Evolutionary conservation across 1,140 invertebrate species (phyloP), one percentile per base, ranked within the genome.

Genomic region (Lysiphlebus fabarum): DNA sequence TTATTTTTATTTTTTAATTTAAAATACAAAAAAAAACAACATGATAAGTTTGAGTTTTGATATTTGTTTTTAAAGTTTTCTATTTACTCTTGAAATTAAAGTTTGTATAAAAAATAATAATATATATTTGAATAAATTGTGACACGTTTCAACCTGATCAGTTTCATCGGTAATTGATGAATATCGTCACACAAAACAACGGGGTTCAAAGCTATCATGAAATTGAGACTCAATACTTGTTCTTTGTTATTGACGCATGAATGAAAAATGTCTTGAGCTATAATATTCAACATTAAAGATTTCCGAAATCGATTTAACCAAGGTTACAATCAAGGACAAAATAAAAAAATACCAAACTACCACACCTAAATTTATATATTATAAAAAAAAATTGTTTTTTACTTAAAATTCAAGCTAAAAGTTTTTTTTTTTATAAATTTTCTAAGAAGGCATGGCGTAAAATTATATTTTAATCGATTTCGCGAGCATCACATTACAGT

Each of bases 391-490:
- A n/a, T n/a, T n/a, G n/a, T n/a, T n/a, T n/a, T n/a, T n/a, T n/a
- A n/a, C n/a, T n/a, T n/a, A n/a, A n/a, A 10, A 44, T 8, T 44
- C 12, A 6, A 6, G 6, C 38, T 9, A 40, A 6, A 40, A 9
- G 9, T 40, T 40, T 8, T 11, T 40, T 40, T 11, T 8, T 40
- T 8, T 40, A 3, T 4, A 8, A 3, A 40, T 7, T 14, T 9
- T 51, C 12, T 51, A 11, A 12, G 12, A 38, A 11, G 7, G 8
- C 33, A 9, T 33, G 9, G 9, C 49, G 33, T 17, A 37, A 51
- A 51, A 51, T 51, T 51, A 38, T 33, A n/a, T 51, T 51, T 51
- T 51, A 51, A 51, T 51, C 49, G 11, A n/a, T 26, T 26, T 26
- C 17, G 17, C 17, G 17, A 26, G 17, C 17, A 26, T 26, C 17